These are phyloP conservation scores for Pholis gunnellus DNA, from an alignment of 2,113 vertebrate species.

Conservation along the genomic window DNA sequence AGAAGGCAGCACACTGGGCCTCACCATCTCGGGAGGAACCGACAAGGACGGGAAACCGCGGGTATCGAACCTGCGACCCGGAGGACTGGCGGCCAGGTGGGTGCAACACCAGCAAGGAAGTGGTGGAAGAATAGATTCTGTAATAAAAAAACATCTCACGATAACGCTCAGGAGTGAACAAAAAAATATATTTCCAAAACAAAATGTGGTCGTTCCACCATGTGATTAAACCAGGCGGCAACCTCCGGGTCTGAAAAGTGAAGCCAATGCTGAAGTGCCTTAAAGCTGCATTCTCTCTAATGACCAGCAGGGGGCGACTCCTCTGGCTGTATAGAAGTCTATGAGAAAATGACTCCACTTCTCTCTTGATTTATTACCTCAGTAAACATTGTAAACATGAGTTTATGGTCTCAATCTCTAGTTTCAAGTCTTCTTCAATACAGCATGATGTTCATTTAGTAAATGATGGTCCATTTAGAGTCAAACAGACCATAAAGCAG, in stretches of 20 bases:
- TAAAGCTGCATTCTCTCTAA: too few species aligned
- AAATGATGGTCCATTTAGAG: too few species aligned
- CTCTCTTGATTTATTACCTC: too few species aligned
- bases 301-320: neutral
- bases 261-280: too few species aligned
- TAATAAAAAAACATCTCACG: neutral
- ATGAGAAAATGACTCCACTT: too few species aligned
- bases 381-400: too few species aligned
- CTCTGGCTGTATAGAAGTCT: neutral
- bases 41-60: constrained; percentile 98
- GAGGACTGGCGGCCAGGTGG: constrained; percentile 89
- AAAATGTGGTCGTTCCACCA: neutral
- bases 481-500: too few species aligned
- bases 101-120: neutral
- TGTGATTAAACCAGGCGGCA: too few species aligned
- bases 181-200: neutral
- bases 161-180: neutral
- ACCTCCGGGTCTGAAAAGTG: too few species aligned
- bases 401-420: too few species aligned
- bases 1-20: constrained; percentile 95
- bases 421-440: too few species aligned
- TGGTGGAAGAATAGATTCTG: neutral
- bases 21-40: constrained; percentile 97
- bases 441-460: too few species aligned
- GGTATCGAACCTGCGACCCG: constrained; percentile 94